Evolutionary conservation across 2,797 vertebrate genomes (phyloP).

Genomic region (Corythornis leucogaster): DNA sequence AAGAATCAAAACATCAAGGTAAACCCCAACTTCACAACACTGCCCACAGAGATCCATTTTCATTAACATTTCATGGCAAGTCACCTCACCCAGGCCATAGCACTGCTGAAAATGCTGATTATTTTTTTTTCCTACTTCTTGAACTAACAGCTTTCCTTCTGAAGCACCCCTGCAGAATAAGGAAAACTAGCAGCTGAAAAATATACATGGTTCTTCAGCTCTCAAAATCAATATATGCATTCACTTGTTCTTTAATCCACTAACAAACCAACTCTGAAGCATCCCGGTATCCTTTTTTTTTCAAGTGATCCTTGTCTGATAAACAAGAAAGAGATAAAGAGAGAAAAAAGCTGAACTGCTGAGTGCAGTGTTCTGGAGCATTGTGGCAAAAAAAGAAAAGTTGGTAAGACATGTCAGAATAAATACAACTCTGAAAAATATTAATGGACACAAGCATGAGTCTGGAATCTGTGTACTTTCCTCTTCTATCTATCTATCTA

Average conservation of each 20-base stretch:
- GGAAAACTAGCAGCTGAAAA: neutral
- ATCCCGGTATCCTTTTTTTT: neutral
- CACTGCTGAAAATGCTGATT: neutral
- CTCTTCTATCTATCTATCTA: neutral
- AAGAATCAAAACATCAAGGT: neutral
- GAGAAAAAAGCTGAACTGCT: neutral
- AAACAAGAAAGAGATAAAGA: neutral
- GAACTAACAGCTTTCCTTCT: neutral
- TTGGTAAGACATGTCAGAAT: neutral
- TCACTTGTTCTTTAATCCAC: neutral
- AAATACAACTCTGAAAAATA: neutral
- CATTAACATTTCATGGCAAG: neutral
- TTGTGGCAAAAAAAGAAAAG: neutral
- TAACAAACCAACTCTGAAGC: neutral
- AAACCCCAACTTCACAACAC: neutral
- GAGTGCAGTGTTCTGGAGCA: neutral
- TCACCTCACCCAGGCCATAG: neutral
- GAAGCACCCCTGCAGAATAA: neutral
- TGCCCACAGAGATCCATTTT: neutral
- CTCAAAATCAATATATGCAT: neutral
- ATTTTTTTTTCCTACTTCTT: fast-evolving
- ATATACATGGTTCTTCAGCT: neutral
- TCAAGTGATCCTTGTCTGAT: neutral
- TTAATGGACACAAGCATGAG: neutral
- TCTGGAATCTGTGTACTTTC: neutral